phyloP scores from a whole-genome alignment of 2,113 vertebrate genomes.

The Synodontis membranacea region DNA sequence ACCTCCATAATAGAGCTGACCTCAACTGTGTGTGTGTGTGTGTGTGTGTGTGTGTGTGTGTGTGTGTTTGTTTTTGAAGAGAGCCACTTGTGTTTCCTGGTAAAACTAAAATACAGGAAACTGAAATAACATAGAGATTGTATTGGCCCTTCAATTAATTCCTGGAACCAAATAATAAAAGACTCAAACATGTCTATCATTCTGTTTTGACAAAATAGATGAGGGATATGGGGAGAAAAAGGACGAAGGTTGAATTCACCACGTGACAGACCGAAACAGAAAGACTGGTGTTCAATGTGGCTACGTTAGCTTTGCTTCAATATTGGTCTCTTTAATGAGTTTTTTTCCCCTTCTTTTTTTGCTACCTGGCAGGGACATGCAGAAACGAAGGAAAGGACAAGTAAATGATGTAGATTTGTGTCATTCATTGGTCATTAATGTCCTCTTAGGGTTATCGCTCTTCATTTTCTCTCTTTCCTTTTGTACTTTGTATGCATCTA shows the following conservation, averaged over 20 bases:
- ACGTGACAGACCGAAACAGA: neutral
- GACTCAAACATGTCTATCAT: conserved; percentile 35
- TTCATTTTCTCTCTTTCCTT: neutral
- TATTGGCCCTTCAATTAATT: conserved; percentile 49
- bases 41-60: conserved; percentile 17
- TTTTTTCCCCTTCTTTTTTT: neutral
- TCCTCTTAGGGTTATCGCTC: neutral
- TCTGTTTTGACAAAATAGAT: neutral
- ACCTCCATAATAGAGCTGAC: conserved; percentile 55
- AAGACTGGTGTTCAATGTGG: neutral
- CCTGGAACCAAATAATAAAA: conserved; percentile 47
- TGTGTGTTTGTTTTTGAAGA: conserved; percentile 37
- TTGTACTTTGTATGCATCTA: neutral
- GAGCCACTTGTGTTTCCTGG: conserved; percentile 50
- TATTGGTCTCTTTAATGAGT: neutral
- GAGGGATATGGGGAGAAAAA: neutral
- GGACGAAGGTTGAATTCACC: neutral
- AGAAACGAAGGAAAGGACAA: conserved; percentile 1
- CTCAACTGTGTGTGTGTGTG: conserved; percentile 27
- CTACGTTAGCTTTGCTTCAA: neutral
- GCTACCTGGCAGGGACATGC: neutral
- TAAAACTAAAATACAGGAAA: conserved; percentile 42
- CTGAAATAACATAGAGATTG: conserved; percentile 27
- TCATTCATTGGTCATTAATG: neutral
- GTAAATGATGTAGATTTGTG: conserved; percentile 11